These are phyloP conservation scores for Drosophila grimshawi DNA, from an alignment of 1,140 invertebrate genomes.

Conservation along the genomic window DNA sequence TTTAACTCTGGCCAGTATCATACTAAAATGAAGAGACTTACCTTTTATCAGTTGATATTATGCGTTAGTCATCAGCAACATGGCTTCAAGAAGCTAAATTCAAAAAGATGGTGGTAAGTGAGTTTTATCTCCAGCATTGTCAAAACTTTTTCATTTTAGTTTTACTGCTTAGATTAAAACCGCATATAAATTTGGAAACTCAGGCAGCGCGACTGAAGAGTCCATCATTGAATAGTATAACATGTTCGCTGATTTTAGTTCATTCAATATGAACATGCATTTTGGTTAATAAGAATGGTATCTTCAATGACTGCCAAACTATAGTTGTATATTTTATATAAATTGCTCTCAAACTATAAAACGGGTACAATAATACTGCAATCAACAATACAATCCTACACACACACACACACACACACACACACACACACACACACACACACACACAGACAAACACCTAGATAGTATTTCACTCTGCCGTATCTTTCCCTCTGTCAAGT, in stretches of 20 bases:
- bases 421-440: not conserved
- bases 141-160: no score
- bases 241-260: no score
- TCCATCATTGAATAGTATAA: no score
- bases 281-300: not conserved
- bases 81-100: not conserved
- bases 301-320: not conserved
- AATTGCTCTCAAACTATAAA: not conserved
- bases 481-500: constrained; percentile 36
- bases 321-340: not conserved
- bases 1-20: not conserved
- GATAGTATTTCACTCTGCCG: not conserved
- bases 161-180: no score
- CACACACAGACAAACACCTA: not conserved
- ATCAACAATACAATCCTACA: not conserved
- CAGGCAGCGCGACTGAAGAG: no score
- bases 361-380: not conserved
- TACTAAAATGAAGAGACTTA: not conserved
- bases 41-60: constrained; percentile 3
- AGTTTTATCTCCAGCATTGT: no score
- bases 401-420: not conserved
- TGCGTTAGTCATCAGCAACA: not conserved
- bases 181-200: no score
- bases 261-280: no score
- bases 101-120: no score